phyloP scores from a whole-genome alignment of 1,140 invertebrate genomes.

The Lutraria rhynchaena region DNA sequence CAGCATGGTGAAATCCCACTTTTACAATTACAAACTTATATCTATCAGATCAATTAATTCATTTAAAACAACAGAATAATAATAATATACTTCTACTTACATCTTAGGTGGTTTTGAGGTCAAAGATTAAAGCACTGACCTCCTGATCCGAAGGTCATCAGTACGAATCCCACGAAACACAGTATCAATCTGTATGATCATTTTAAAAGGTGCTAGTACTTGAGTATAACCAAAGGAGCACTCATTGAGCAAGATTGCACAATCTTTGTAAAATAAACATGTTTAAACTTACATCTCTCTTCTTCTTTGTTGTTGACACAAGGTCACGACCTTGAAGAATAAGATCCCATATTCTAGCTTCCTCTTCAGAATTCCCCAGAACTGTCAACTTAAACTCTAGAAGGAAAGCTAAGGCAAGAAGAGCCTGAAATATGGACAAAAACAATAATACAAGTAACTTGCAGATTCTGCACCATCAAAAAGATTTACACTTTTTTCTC shows the following conservation, averaged over 20 bases:
- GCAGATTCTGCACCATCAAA: too few relatives aligned
- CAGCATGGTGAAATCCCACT: neutral
- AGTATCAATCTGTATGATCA: neutral
- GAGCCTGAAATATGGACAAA: constrained; percentile 19
- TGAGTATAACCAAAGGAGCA: neutral
- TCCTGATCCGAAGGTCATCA: neutral
- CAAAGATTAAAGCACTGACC: neutral
- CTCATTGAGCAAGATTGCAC: neutral
- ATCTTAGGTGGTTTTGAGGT: neutral
- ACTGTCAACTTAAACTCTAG: constrained; percentile 30
- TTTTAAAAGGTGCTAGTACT: neutral
- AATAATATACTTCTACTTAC: neutral
- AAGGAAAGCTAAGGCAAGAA: constrained; percentile 17
- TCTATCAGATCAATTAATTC: neutral
- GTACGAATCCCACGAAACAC: neutral
- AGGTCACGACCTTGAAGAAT: constrained; percentile 30
- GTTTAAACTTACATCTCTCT: constrained; percentile 24
- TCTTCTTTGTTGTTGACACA: constrained; percentile 9
- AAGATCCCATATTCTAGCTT: constrained; percentile 44
- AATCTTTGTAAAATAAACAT: neutral
- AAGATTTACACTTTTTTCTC: too few relatives aligned
- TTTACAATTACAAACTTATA: neutral
- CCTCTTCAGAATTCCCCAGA: constrained; percentile 26
- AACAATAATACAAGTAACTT: too few relatives aligned
- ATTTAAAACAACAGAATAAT: too few relatives aligned